Evolutionary conservation across 1,140 invertebrate genomes (phyloP), one percentile per base, ranked within the genome.

Genomic region (Lucilia cuprina): DNA sequence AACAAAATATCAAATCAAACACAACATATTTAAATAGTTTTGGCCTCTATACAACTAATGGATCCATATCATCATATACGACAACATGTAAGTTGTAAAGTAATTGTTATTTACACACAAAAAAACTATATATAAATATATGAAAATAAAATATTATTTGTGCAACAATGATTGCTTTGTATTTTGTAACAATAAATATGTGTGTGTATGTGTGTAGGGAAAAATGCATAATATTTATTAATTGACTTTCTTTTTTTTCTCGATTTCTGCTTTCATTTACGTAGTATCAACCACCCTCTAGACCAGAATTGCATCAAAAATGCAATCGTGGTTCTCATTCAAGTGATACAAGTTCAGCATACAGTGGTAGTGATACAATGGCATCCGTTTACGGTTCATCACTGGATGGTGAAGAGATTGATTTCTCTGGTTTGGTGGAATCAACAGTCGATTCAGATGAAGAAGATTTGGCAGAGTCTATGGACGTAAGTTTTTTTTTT

Each of bases 361-460:
- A 98, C 91, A 98, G 96, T 87, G 98, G 97, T 47, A 98, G 97
- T 82, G 97, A 99, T 92, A 98, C 97, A 85, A 98, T 99, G 97
- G 97, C 97, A 87, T 96, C 96, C 78, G 96, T 96, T 80, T 96
- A 97, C 90, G 95, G 95, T 86, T 96, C 95, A 5, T 95, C 97
- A 84, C 93, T 96, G 85, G 96, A 97, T 92, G 95, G 95, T 74
- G 96, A 98, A 87, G 97, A 98, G 90, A 95, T 98, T 49, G 98
- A 99, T 92, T 93, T 98, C 19, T 96, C 96, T 34, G 97, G 98
- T 49, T 94, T 99, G 75, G 95, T 97, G 2, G 98, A 99, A 92
- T 98, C 97, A 84, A 95, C 97, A 84, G 98, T 99, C 0, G 98
- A 99, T 91, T 98, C 96, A 74, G 97, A 98, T 91, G 97, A 98